Conservation (phyloP, 2,888 invertebrate species). For the Cheilosia soror region DNA sequence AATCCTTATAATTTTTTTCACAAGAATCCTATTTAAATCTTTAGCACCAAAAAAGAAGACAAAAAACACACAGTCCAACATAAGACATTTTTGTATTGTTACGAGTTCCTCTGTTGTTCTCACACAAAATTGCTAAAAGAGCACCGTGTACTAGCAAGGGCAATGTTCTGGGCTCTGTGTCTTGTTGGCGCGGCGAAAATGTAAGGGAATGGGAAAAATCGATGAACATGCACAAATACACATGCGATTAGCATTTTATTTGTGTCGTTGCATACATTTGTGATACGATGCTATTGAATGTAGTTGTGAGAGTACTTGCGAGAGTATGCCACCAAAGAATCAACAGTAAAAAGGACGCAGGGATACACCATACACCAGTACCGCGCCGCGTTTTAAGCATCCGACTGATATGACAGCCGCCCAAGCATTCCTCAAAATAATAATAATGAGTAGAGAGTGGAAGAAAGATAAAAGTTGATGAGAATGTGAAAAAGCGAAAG, state of each 20-base stretch:
- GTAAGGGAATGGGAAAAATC: constrained; percentile 62
- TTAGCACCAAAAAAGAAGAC: background rate
- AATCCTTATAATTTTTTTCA: no score
- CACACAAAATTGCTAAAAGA: constrained; percentile 30
- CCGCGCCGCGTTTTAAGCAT: constrained; percentile 46
- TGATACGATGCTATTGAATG: constrained; percentile 9
- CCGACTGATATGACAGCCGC: constrained; percentile 63
- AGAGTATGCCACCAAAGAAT: constrained; percentile 63
- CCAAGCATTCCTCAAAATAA: constrained; percentile 25
- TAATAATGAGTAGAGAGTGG: constrained; percentile 20
- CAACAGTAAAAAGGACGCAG: constrained; percentile 62
- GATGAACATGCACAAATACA: constrained; percentile 68
- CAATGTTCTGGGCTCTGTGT: constrained; percentile 48
- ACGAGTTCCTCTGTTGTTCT: background rate
- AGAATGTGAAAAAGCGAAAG: constrained; percentile 60
- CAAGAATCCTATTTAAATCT: background rate
- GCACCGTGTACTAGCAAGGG: constrained; percentile 43
- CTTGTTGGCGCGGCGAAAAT: constrained; percentile 14
- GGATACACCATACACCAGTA: constrained; percentile 38
- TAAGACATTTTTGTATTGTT: constrained; percentile 8
- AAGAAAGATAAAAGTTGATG: constrained; percentile 46
- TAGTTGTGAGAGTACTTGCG: constrained; percentile 45
- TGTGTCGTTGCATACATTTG: constrained; percentile 40
- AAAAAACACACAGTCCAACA: background rate
- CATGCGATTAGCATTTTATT: constrained; percentile 28